phyloP scores from a whole-genome alignment of 2,113 vertebrate genomes.

The Sander lucioperca region DNA sequence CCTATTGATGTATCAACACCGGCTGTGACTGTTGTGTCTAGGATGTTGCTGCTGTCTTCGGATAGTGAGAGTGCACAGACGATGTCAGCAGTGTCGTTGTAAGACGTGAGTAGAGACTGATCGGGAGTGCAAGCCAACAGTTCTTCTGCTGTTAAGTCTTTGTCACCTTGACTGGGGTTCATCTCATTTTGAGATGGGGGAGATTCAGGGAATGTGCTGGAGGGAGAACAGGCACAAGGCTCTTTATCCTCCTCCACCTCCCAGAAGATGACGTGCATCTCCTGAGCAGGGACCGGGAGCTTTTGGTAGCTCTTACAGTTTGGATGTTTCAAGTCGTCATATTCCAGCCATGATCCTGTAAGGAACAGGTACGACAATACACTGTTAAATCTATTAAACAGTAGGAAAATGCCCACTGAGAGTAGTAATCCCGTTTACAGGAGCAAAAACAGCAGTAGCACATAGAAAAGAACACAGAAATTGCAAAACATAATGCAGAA shows the following conservation, averaged over 20 bases:
- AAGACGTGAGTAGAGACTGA: slow-evolving; percentile 35
- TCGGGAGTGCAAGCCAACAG: not conserved
- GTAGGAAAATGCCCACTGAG: too few species aligned
- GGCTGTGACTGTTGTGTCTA: slow-evolving; percentile 25
- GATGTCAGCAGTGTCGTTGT: slow-evolving; percentile 51
- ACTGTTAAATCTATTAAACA: not conserved
- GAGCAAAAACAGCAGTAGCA: not conserved
- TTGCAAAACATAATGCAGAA: not conserved
- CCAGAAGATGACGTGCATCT: slow-evolving; percentile 93
- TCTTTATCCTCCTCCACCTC: slow-evolving; percentile 77
- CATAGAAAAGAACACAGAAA: not conserved
- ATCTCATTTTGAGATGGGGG: not conserved
- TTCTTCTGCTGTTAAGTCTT: not conserved
- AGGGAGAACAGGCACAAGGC: slow-evolving; percentile 30
- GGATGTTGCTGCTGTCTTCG: slow-evolving; percentile 2
- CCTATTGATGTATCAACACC: slow-evolving; percentile 66
- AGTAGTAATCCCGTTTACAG: not conserved
- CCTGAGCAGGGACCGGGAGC: slow-evolving; percentile 85
- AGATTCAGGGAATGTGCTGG: slow-evolving; percentile 36
- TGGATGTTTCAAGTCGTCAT: slow-evolving; percentile 90
- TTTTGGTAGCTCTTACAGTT: slow-evolving; percentile 74
- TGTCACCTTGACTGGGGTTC: not conserved
- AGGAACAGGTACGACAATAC: slow-evolving; percentile 7
- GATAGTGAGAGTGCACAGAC: slow-evolving; percentile 42
- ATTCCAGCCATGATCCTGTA: slow-evolving; percentile 92